Evolutionary conservation across 2,113 vertebrate genomes (phyloP).

Genomic region (Ptilorrhoa leucosticta): DNA sequence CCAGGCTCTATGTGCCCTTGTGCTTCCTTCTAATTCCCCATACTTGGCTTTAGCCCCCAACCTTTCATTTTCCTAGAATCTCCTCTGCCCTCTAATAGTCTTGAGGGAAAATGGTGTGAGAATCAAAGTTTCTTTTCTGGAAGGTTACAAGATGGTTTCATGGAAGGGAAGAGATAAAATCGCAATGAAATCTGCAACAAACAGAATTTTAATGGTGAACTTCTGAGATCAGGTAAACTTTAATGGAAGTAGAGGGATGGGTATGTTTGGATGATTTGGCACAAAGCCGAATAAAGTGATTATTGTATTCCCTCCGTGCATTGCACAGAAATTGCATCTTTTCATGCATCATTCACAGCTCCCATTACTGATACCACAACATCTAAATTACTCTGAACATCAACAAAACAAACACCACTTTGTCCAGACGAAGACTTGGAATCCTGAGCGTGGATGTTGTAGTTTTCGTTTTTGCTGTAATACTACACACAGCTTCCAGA

Average conservation of each 20-base stretch:
- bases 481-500: not conserved
- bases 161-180: not conserved
- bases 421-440: not conserved
- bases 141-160: not conserved
- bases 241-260: not conserved
- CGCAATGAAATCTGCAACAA: not conserved
- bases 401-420: not conserved
- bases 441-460: not conserved
- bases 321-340: slow-evolving; percentile 22
- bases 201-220: not conserved
- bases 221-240: not conserved
- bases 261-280: not conserved
- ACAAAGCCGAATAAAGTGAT: not conserved
- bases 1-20: fast-evolving
- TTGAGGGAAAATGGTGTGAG: not conserved
- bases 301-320: not conserved
- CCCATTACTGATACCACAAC: not conserved
- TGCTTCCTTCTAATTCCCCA: not conserved
- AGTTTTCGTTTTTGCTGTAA: not conserved
- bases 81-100: not conserved
- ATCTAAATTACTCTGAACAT: not conserved
- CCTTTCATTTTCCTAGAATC: not conserved
- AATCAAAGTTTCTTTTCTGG: not conserved
- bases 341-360: slow-evolving; percentile 52
- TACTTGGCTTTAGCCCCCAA: not conserved